Evolutionary conservation across 35 echinoderm and acorn worm genomes (phyloP), one percentile per base, ranked within the genome.

Genomic region (Heliocidaris tuberculata): DNA sequence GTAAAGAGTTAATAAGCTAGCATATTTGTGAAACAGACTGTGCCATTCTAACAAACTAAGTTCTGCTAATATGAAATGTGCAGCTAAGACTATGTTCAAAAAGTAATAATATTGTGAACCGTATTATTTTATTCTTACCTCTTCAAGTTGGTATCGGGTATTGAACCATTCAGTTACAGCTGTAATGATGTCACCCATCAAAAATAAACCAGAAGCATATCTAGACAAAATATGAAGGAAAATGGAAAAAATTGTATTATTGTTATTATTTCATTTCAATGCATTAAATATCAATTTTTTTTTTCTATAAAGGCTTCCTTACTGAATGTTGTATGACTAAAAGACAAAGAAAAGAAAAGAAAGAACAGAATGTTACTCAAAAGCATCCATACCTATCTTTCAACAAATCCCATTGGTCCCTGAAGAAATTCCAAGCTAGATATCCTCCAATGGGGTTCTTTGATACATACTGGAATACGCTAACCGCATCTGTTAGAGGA

Each of bases 81-180:
- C n/a, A n/a, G n/a, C n/a, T n/a, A n/a, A n/a, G n/a, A n/a, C n/a
- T n/a, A n/a, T n/a, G n/a, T n/a, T n/a, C n/a, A n/a, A n/a, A 42
- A 42, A 42, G 35, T 42, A 42, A 42, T 42, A 42, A 42, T 42
- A 42, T 42, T 42, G 35, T 0, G 35, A 71, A 24, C 24, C 61
- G 24, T 17, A 27, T 27, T 71, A 19, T 24, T 78, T 21, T 4
- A n/a, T 78, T 27, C 95, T 86, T 93, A 96, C 95, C 93, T 96
- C 95, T 96, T 96, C 86, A 30, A 96, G 86, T 48, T 94, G 93
- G 60, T 94, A 94, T 27, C 31, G 85, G 15, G 95, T 96, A 86
- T 92, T 96, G 32, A 96, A 96, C 95, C 95, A 96, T 54, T 94
- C 71, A n/a, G 95, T 96, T 10, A 96, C 95, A 13, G 93, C 93